Evolutionary conservation across 2,113 vertebrate genomes (phyloP), one percentile per base, ranked within the genome.

Genomic region (Thunnus maccoyii): DNA sequence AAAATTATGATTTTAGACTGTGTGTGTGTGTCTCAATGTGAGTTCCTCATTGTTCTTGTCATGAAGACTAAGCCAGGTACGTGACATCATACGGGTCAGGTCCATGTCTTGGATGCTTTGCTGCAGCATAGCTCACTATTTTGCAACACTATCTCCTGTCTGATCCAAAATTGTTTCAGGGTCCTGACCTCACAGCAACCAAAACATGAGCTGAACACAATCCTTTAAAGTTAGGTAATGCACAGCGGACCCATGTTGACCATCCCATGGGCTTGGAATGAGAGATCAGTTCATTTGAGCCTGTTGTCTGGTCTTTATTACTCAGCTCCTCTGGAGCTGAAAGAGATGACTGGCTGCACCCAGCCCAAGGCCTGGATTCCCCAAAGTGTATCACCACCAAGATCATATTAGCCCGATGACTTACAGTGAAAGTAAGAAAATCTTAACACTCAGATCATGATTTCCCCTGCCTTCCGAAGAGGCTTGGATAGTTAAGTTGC

Each of bases 251-350:
- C 81, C 41, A 73, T 86, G 87, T 80, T 91, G 89, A 93, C 81
- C 89, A 77, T 92, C 88, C 86, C 88, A 46, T 54, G 83, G 88
- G 86, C 55, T 77, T 46, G 75, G 78, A 91, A 81, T 67, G 32
- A 91, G 82, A 82, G 86, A 89, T 89, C 77, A 32, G 41, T 73
- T 90, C 65, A 86, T 89, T 73, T 84, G 50, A 74, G 77, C 71
- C 62, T 68, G 66, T 91, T 92, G 83, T 92, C 91, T 92, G 86
- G 84, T 89, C 88, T 90, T 85, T 90, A 89, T 91, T 90, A 91
- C 78, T 80, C 41, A 20, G 51, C 70, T 85, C 27, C 61, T 87
- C 56, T 84, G 62, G 71, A 85, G 50, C 75, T 84, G 70, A 83
- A 89, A 84, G 61, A 83, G 77, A 88, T 77, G 78, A 73, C 73